Evolutionary conservation across 1,140 invertebrate species (phyloP).

Genomic region (Atopsyche davidsoni): DNA sequence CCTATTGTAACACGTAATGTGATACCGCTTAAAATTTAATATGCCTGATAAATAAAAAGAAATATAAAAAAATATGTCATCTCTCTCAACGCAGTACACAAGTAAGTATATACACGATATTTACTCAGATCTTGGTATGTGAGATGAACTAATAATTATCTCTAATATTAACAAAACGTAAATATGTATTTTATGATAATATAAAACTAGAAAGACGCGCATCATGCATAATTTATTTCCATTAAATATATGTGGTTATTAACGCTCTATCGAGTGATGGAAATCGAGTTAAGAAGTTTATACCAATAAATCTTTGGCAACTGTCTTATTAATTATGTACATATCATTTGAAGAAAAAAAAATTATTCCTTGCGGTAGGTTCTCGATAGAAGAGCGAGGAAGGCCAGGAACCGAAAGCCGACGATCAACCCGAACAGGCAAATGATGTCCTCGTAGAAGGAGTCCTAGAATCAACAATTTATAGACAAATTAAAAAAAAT

Average conservation of each 20-base stretch:
- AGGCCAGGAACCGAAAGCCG: slow-evolving; percentile 71
- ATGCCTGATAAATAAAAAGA: too few relatives aligned
- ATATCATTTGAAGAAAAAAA: background rate
- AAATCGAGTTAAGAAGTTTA: too few relatives aligned
- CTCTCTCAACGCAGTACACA: too few relatives aligned
- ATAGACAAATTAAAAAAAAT: background rate
- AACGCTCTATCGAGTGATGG: too few relatives aligned
- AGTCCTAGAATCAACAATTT: slow-evolving; percentile 45
- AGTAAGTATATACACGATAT: too few relatives aligned
- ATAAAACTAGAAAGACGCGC: background rate
- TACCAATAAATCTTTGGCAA: background rate
- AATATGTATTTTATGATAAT: too few relatives aligned
- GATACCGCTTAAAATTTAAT: too few relatives aligned
- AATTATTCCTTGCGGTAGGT: slow-evolving; percentile 48
- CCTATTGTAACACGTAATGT: too few relatives aligned
- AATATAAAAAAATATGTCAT: too few relatives aligned
- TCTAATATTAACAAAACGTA: too few relatives aligned
- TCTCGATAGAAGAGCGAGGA: slow-evolving; percentile 61
- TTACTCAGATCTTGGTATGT: too few relatives aligned
- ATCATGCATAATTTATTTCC: background rate
- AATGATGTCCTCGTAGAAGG: slow-evolving; percentile 65
- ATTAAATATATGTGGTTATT: background rate
- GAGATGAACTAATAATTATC: too few relatives aligned
- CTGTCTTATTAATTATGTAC: background rate
- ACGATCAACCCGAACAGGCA: slow-evolving; percentile 66